Evolutionary conservation across 2,797 vertebrate species (phyloP).

Genomic region (Hippocampus kuda): DNA sequence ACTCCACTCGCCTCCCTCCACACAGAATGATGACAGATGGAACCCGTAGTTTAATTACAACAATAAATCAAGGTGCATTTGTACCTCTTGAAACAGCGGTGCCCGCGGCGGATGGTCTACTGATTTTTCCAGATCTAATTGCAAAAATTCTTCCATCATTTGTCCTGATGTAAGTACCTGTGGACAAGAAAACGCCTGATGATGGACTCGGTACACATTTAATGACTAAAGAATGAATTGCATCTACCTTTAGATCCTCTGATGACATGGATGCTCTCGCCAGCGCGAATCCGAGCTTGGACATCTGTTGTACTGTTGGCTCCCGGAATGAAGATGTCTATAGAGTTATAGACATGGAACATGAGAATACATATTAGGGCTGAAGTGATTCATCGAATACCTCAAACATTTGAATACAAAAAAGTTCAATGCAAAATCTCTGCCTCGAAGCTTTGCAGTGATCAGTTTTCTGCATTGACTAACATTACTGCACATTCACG

Average conservation of each 20-base stretch:
- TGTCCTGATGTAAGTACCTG: constrained; percentile 95
- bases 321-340: constrained; percentile 98
- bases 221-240: neutral
- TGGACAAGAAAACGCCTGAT: constrained; percentile 17
- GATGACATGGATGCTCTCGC: constrained; percentile 96
- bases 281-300: constrained; percentile 91
- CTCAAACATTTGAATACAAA: no score
- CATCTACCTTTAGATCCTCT: constrained; percentile 90
- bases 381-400: no score
- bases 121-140: constrained; percentile 87
- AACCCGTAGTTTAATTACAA: neutral
- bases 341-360: constrained; percentile 15
- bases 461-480: neutral
- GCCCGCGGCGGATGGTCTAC: constrained; percentile 70
- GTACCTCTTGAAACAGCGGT: constrained; percentile 73
- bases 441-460: no score
- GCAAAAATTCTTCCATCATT: constrained; percentile 96
- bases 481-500: neutral
- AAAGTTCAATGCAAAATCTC: no score
- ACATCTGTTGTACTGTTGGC: constrained; percentile 90
- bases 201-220: neutral
- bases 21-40: neutral
- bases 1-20: neutral
- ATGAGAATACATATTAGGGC: neutral
- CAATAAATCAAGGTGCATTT: neutral